phyloP scores from a whole-genome alignment of 2,113 vertebrate genomes.

The Malurus melanocephalus region DNA sequence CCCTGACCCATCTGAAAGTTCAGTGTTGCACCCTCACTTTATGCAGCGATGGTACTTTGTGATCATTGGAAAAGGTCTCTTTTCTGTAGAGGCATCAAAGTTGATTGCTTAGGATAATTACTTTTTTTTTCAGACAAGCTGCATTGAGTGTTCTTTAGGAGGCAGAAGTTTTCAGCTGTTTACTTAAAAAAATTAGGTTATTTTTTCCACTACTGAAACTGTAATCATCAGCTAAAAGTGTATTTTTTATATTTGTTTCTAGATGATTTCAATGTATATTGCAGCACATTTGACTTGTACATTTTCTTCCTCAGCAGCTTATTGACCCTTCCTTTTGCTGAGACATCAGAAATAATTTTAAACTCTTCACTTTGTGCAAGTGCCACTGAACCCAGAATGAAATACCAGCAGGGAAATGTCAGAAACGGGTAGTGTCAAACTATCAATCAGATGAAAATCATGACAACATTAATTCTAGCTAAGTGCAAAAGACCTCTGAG shows the following conservation, averaged over 20 bases:
- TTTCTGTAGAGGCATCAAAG: neutral
- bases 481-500: neutral
- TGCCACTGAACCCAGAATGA: neutral
- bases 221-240: neutral
- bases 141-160: neutral
- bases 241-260: neutral
- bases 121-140: neutral
- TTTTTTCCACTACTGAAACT: neutral
- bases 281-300: neutral
- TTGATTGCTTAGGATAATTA: neutral
- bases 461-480: neutral
- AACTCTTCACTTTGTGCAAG: neutral
- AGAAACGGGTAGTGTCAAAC: neutral
- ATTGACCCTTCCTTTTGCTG: constrained; percentile 18
- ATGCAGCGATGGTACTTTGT: neutral
- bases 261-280: neutral
- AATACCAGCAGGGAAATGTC: neutral
- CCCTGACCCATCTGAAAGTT: neutral
- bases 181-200: neutral
- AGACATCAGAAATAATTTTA: constrained; percentile 18
- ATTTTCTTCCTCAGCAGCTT: neutral
- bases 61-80: neutral
- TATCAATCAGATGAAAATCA: constrained; percentile 23
- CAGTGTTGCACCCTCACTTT: neutral
- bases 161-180: neutral